A percentile compares a stretch with the other conserved stretches of the same genome.
Conservation (phyloP, 2,113 vertebrate genomes). For the Cettia cetti region DNA sequence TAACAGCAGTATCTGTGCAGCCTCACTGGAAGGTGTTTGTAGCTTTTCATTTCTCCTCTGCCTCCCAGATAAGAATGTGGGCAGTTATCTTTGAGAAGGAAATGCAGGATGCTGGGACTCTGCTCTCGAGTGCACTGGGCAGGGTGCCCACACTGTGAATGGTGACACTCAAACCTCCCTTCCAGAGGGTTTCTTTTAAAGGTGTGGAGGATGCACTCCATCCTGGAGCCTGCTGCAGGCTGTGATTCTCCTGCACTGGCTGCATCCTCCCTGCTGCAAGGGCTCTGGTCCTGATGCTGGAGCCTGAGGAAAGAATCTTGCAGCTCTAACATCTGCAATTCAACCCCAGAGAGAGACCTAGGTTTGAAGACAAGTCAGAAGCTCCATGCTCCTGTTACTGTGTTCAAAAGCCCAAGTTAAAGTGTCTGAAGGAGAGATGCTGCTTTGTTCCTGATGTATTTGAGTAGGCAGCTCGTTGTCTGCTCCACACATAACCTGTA, state of each 20-base stretch:
- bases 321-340: neutral
- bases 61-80: neutral
- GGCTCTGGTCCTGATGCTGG: neutral
- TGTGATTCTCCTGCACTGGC: neutral
- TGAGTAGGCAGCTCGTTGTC: neutral
- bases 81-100: accelerated
- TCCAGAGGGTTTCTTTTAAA: neutral
- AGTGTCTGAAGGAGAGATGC: neutral
- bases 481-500: accelerated
- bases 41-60: neutral
- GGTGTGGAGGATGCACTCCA: neutral
- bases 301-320: neutral
- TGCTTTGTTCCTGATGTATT: neutral
- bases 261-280: neutral
- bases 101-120: neutral
- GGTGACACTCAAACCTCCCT: neutral
- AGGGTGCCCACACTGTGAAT: neutral
- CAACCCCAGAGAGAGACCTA: neutral
- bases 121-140: neutral
- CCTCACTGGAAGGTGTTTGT: neutral
- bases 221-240: neutral
- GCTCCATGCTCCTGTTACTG: neutral
- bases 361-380: neutral
- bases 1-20: neutral
- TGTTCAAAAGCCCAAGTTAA: neutral